Conservation (phyloP, 2,113 vertebrate species). For the Actinemys pallida region DNA sequence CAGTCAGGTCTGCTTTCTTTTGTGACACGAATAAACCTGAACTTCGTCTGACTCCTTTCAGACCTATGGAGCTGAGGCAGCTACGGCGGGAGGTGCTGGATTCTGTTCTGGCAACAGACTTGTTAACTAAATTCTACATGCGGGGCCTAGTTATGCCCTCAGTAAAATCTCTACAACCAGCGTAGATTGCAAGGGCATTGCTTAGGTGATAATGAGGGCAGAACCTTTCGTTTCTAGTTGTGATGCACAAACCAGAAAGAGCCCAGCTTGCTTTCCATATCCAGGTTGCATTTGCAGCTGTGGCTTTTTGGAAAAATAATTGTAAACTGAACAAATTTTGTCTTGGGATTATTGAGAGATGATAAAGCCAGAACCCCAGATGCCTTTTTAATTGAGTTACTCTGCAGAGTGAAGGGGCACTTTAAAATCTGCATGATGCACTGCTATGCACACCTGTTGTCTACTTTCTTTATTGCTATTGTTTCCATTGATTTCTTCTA, state of each 20-base stretch:
- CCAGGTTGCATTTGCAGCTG: background rate
- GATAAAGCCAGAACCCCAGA: rapidly evolving
- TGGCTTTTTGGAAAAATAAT: background rate
- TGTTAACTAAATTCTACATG: rapidly evolving
- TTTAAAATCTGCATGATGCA: background rate
- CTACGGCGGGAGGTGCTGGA: rapidly evolving
- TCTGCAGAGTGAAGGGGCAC: background rate
- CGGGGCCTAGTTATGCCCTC: background rate
- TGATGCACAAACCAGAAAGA: background rate
- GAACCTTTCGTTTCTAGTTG: rapidly evolving
- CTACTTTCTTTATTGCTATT: background rate
- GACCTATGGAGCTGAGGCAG: background rate
- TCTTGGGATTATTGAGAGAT: background rate
- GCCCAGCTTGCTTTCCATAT: rapidly evolving
- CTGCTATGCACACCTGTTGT: background rate
- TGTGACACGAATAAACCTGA: rapidly evolving
- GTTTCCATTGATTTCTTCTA: background rate
- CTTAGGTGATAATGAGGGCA: background rate
- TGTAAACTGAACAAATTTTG: rapidly evolving
- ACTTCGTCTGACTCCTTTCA: rapidly evolving
- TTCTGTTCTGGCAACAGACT: background rate
- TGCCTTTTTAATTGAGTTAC: background rate
- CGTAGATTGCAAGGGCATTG: rapidly evolving
- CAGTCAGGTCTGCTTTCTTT: background rate
- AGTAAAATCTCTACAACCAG: background rate